Evolutionary conservation across 2,797 vertebrate species (phyloP).

Genomic region (Muscicapa comitata): DNA sequence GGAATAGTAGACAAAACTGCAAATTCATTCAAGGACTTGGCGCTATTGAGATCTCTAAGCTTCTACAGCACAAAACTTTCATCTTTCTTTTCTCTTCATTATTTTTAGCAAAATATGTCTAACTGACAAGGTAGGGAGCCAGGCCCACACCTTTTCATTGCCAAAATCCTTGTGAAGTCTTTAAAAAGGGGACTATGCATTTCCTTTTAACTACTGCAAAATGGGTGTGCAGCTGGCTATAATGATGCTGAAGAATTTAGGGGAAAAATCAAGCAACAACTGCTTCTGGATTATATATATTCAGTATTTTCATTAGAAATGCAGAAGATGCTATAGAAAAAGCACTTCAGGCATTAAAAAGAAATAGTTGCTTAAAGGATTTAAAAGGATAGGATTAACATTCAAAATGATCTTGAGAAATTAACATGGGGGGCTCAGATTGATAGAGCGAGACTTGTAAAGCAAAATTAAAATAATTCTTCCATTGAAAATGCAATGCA

Average conservation of each 20-base stretch:
- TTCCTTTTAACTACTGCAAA: neutral
- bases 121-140: neutral
- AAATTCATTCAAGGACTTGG: neutral
- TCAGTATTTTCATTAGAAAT: neutral
- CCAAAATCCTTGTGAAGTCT: neutral
- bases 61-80: neutral
- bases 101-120: neutral
- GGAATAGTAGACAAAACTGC: neutral
- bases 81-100: neutral
- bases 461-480: neutral
- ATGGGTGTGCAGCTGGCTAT: neutral
- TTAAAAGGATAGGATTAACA: neutral
- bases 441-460: neutral
- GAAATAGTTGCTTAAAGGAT: slow-evolving; percentile 1
- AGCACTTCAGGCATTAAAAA: neutral
- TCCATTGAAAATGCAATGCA: neutral
- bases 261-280: neutral
- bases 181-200: neutral
- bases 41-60: neutral
- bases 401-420: neutral
- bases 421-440: neutral
- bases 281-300: neutral
- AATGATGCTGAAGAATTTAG: neutral
- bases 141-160: neutral
- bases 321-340: neutral